Base-by-base conservation (phyloP, 2,888 invertebrate species). In the Lithophane ornitopus region DNA sequence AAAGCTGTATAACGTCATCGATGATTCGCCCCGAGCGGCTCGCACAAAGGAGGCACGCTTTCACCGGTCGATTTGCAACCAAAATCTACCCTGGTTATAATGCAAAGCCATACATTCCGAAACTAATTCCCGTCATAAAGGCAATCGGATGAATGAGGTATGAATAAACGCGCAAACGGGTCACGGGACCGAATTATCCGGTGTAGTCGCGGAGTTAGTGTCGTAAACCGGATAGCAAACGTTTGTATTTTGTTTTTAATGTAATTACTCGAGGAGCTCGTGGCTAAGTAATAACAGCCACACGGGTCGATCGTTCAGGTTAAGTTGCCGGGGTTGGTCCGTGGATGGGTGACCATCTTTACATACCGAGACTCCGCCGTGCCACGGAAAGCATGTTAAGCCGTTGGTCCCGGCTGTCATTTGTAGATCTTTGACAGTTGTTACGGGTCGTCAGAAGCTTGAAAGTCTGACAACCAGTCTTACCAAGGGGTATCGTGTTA, bases 51-150 rank as follows among this genome's bases (percentile, higher is more conserved):
- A 67, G 34, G 4, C 39, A 34, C 39, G 63, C 52, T 78, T 61
- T 70, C 52, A 59, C 56, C 16, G 70, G 66, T 56, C 67, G 54
- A 82, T 87, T 87, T 81, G 78, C 78, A 76, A 77, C 63, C 41
- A 76, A 85, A 78, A 78, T 58, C 22, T 44, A 26, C 44, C 52
- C 54, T 69, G 59, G 63, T 80, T 77, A 76, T 73, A 78, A 82
- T 74, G 78, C 76, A 78, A 76, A 88, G 76, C 74, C 78, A 85
- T 86, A 82, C 82, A 85, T 81, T 84, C 70, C 73, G 73, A 85
- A 82, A 86, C 88, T 88, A 88, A 85, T 88, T 82, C 74, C 66
- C 39, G 22, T 73, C 81, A 80, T 81, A 87, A 81, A 82, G 65
- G 77, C 74, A 74, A 77, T 78, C 41, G 58, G 67, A 74, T 87